Evolutionary conservation across 1,140 invertebrate species (phyloP), one percentile per base, ranked within the genome.

Genomic region (Bursaphelenchus mucronatus): DNA sequence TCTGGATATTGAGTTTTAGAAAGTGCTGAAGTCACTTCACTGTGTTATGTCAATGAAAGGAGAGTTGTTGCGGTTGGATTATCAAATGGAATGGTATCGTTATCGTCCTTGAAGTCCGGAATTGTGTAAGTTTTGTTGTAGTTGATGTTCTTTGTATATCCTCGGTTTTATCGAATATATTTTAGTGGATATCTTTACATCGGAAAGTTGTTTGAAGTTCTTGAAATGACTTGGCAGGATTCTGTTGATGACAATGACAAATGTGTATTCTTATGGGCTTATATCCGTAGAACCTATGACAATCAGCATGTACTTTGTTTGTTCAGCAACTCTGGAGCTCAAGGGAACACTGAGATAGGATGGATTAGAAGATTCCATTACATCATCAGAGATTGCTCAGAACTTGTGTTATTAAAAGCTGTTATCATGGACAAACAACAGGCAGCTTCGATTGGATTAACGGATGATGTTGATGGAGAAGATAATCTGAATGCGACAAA

Each of bases 241-340:
- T 44, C 57, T 39, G 13, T 39, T n/a, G 40, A 59, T 39, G 57
- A 59, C 40, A n/a, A 13, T 13, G 57, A 59, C 57, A 59, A 59
- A n/a, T 59, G 11, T 50, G n/a, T 59, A n/a, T 59, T 15, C 41
- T 50, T 59, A 44, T 59, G 57, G 57, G 57, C 57, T 7, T 44
- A 59, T 44, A 43, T 59, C 15, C 57, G 40, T 11, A 30, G 40
- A n/a, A 41, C 21, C 15, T 13, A 41, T 39, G 30, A 30, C 30
- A 30, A 30, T 30, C 30, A 30, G 30, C 30, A 30, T 30, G 30
- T 30, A 1, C 40, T 59, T 11, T 40, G n/a, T 59, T 50, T 59
- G 44, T 15, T 59, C n/a, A 17, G 44, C 41, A 59, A 39, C 13
- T 11, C 45, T 13, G 40, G 11, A 50, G 10, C 41, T 3, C 2